These are phyloP conservation scores for Stegastes partitus DNA, from an alignment of 2,113 vertebrate genomes.

Conservation along the genomic window DNA sequence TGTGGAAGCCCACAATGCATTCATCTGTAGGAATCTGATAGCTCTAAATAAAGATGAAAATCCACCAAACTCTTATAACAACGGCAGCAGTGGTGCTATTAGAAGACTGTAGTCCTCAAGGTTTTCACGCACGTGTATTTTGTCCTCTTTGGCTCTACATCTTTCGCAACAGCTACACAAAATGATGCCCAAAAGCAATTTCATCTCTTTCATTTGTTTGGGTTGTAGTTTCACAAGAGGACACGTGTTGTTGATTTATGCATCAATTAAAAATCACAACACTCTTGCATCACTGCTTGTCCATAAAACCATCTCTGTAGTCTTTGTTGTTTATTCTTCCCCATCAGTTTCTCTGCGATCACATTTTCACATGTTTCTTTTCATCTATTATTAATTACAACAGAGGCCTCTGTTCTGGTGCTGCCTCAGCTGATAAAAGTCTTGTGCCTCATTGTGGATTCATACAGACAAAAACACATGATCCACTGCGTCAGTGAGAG, in stretches of 20 bases:
- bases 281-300: conserved; percentile 27
- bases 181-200: conserved; percentile 25
- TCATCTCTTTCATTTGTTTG: conserved; percentile 4
- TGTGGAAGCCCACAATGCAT: too few relatives aligned
- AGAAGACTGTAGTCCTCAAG: not conserved
- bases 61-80: not conserved
- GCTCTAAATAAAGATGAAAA: not conserved
- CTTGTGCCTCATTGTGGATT: conserved; percentile 24
- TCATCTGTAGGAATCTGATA: too few relatives aligned
- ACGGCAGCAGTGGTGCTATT: not conserved
- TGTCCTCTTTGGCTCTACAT: conserved; percentile 1
- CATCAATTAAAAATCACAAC: conserved; percentile 47
- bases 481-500: conserved; percentile 10
- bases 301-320: conserved; percentile 30
- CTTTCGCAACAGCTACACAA: not conserved
- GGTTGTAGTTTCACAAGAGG: conserved; percentile 23
- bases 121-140: not conserved
- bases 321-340: conserved; percentile 47
- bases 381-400: conserved; percentile 62
- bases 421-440: conserved; percentile 40
- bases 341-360: not conserved
- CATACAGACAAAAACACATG: conserved; percentile 9
- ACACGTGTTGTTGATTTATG: conserved; percentile 22
- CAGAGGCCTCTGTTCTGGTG: conserved; percentile 40
- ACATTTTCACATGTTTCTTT: conserved; percentile 51